Conservation (phyloP, 2,113 vertebrate genomes). For the Hypanus sabinus region DNA sequence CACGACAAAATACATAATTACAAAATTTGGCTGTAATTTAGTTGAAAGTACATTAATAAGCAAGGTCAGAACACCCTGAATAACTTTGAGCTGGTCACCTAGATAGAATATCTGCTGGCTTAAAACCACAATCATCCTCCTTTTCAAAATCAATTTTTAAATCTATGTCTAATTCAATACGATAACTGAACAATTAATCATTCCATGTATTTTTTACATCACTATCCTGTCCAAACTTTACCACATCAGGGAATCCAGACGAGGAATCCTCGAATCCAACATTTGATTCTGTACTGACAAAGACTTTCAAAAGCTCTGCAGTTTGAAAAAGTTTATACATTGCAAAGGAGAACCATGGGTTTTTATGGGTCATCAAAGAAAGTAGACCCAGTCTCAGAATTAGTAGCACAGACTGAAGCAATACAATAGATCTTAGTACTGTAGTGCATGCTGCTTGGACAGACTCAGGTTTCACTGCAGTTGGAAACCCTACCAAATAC, state of each 20-base stretch:
- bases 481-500: neutral
- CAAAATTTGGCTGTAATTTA: neutral
- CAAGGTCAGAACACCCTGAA: neutral
- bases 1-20: neutral
- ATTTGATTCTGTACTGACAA: neutral
- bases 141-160: neutral
- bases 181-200: neutral
- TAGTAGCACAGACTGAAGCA: too few species aligned
- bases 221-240: neutral
- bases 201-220: neutral
- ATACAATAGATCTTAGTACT: too few species aligned
- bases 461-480: neutral
- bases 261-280: neutral
- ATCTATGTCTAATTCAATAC: neutral
- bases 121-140: neutral
- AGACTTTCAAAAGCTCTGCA: neutral
- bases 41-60: neutral
- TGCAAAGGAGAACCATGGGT: neutral
- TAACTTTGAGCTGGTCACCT: neutral
- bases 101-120: neutral
- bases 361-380: neutral
- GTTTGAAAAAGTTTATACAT: neutral
- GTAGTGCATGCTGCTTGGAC: too few species aligned
- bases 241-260: neutral
- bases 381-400: neutral